These are phyloP conservation scores for Drosophila bocqueti DNA, from an alignment of 1,140 invertebrate species.

Conservation along the genomic window DNA sequence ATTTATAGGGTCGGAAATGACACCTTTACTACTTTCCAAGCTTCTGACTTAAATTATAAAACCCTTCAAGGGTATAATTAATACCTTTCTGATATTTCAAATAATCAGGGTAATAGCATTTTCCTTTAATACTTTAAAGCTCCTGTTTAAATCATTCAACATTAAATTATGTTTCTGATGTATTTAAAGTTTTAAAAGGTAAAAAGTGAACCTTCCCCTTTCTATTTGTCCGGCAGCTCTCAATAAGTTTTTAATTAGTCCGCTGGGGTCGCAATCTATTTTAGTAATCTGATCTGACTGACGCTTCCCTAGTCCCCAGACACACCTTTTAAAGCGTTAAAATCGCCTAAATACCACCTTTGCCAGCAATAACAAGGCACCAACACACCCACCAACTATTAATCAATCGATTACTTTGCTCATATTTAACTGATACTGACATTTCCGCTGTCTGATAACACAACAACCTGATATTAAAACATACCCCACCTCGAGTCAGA, in stretches of 20 bases:
- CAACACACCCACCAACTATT: constrained; percentile 45
- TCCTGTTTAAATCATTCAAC: no score
- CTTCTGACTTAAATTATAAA: no score
- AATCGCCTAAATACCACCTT: constrained; percentile 12
- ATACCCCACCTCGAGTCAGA: constrained; percentile 2
- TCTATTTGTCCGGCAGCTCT: not conserved
- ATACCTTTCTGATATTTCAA: no score
- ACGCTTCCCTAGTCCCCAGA: not conserved
- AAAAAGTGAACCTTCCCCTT: not conserved
- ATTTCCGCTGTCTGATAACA: constrained; percentile 66
- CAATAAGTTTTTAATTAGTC: constrained; percentile 15
- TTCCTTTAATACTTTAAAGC: no score
- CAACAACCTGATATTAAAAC: constrained; percentile 11
- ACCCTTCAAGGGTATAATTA: no score
- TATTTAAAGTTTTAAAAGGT: not conserved
- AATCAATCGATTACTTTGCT: constrained; percentile 56
- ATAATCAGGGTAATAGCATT: no score
- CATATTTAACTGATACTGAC: constrained; percentile 53
- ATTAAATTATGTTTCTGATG: no score
- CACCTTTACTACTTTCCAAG: no score
- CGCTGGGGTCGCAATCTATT: not conserved
- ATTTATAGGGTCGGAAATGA: no score
- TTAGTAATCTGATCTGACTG: constrained; percentile 17
- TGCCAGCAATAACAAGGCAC: not conserved
- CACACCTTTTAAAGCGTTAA: constrained; percentile 29